A percentile compares a stretch with the other conserved stretches of the same genome.
phyloP scores from a whole-genome alignment of 2,888 invertebrate genomes.

The Cecidostiba fungosa region DNA sequence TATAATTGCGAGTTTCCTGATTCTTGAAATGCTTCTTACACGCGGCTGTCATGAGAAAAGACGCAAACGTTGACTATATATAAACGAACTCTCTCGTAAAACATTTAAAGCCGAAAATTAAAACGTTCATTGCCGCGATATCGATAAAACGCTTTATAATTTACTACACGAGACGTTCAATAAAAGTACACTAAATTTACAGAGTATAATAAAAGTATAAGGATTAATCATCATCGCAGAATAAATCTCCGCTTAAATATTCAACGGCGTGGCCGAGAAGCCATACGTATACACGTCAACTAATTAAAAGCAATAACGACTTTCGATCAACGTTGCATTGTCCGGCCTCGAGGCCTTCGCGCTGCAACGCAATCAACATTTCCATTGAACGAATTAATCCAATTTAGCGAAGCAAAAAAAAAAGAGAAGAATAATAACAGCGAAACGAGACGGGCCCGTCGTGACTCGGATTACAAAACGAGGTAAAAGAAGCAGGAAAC shows the following conservation, averaged over 20 bases:
- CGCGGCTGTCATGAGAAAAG: too few relatives aligned
- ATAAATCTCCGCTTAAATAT: not conserved
- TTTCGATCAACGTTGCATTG: slow-evolving; percentile 26
- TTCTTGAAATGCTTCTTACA: not conserved
- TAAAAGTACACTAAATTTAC: not conserved
- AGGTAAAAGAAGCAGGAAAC: slow-evolving; percentile 28
- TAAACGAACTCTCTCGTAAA: too few relatives aligned
- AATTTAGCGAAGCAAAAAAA: slow-evolving; percentile 33
- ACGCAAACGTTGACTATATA: too few relatives aligned
- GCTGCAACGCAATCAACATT: slow-evolving; percentile 26
- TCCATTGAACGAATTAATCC: slow-evolving; percentile 53
- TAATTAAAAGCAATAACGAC: slow-evolving; percentile 46
- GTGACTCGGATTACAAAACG: slow-evolving; percentile 39
- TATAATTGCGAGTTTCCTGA: not conserved
- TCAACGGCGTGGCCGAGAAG: not conserved
- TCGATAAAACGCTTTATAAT: too few relatives aligned
- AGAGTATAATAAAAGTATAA: not conserved
- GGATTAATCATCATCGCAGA: not conserved
- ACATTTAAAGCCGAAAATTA: too few relatives aligned
- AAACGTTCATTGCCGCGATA: too few relatives aligned
- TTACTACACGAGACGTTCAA: too few relatives aligned
- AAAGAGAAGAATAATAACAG: slow-evolving; percentile 12
- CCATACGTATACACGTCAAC: not conserved
- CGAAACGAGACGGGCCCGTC: slow-evolving; percentile 10
- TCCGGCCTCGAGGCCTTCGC: slow-evolving; percentile 7